Evolutionary conservation across 2,888 invertebrate genomes (phyloP).

Genomic region (Harpalus rubripes): DNA sequence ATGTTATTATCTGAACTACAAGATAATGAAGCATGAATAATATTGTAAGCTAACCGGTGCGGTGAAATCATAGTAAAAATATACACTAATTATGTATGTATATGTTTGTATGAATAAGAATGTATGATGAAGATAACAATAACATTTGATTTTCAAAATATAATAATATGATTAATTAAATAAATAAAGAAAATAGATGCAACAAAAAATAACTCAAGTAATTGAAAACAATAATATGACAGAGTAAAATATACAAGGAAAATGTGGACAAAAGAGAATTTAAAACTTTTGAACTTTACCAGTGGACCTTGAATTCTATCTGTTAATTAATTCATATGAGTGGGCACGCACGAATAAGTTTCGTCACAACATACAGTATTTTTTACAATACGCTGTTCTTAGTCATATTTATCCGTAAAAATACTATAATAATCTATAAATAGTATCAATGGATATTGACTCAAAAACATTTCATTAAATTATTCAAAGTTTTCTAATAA

Average conservation of each 20-base stretch:
- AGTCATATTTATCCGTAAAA: conserved; percentile 21
- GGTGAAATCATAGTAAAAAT: background rate
- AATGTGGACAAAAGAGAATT: background rate
- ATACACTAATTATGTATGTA: background rate
- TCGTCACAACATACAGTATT: conserved; percentile 15
- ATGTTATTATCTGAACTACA: conserved; percentile 70
- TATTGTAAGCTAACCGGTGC: conserved; percentile 9
- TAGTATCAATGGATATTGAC: background rate
- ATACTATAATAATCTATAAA: conserved; percentile 34
- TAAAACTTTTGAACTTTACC: conserved; percentile 38
- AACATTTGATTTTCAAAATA: background rate
- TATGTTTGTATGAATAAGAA: background rate
- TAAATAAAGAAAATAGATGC: conserved; percentile 6
- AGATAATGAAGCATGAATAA: conserved; percentile 63
- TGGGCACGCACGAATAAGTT: conserved; percentile 48
- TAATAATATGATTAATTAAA: background rate
- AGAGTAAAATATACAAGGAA: background rate
- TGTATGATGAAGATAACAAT: conserved; percentile 19
- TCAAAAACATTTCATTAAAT: conserved; percentile 7
- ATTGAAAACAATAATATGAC: background rate
- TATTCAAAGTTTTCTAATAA: background rate
- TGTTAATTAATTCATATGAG: conserved; percentile 53
- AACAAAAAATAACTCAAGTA: conserved; percentile 32
- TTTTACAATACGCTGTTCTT: conserved; percentile 2
- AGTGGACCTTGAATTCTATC: conserved; percentile 36